Conservation (phyloP, 2,113 vertebrate genomes). For the Ptilonorhynchus violaceus region DNA sequence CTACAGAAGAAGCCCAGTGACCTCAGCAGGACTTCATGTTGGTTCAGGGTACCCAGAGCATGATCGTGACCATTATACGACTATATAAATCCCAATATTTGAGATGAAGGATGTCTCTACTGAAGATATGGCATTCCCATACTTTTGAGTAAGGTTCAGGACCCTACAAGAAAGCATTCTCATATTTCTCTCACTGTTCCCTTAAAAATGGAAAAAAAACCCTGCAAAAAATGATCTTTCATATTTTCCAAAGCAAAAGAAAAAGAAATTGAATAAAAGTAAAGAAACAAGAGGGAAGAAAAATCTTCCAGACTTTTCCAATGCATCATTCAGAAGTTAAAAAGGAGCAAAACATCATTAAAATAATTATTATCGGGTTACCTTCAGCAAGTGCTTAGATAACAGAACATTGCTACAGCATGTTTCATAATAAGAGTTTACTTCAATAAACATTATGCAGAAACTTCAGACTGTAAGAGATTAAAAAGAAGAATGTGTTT, state of each 20-base stretch:
- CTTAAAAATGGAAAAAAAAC: not conserved
- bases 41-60: not conserved
- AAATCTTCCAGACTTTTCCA: not conserved
- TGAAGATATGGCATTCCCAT: not conserved
- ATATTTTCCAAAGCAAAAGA: not conserved
- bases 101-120: not conserved
- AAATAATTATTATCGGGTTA: not conserved
- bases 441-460: not conserved
- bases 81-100: not conserved
- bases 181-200: not conserved
- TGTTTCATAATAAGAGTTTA: not conserved
- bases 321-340: not conserved
- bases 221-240: not conserved
- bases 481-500: not conserved
- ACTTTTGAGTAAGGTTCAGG: not conserved
- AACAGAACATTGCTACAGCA: not conserved
- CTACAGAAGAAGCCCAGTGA: not conserved
- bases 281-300: not conserved
- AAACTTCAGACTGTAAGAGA: not conserved
- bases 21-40: not conserved
- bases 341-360: not conserved
- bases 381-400: not conserved
- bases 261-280: not conserved
- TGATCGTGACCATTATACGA: not conserved
- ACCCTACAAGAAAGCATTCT: not conserved